Conservation (phyloP, 2,113 vertebrate species). For the Osmerus mordax region DNA sequence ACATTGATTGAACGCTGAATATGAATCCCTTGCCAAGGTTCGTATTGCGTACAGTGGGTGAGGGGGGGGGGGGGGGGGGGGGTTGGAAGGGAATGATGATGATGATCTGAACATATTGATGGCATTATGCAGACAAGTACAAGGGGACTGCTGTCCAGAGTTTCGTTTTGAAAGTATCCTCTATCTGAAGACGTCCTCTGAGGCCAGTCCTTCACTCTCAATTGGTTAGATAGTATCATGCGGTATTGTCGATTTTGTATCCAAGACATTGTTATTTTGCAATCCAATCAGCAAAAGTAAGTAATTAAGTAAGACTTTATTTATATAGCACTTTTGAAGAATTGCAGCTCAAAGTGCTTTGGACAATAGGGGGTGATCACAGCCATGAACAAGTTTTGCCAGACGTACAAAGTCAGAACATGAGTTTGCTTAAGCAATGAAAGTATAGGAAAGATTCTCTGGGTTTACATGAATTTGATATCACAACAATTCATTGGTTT, state of each 20-base stretch:
- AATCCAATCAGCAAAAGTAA: too few species aligned
- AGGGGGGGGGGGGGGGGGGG: neutral
- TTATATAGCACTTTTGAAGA: too few species aligned
- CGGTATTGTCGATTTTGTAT: neutral
- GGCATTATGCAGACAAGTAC: conserved; percentile 18
- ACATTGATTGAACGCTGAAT: conserved; percentile 39
- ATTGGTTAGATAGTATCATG: neutral
- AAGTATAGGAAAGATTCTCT: too few species aligned
- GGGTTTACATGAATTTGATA: too few species aligned
- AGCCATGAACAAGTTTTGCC: too few species aligned
- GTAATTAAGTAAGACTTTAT: too few species aligned
- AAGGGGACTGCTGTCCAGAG: conserved; percentile 16
- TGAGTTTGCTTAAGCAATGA: too few species aligned
- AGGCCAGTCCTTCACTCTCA: neutral
- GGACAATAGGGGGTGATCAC: too few species aligned
- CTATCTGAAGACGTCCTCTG: neutral
- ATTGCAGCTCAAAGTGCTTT: too few species aligned
- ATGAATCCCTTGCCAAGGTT: conserved; percentile 13
- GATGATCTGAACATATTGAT: conserved; percentile 18
- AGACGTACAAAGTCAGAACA: too few species aligned
- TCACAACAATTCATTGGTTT: too few species aligned
- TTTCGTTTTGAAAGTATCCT: neutral
- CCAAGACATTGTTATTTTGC: neutral
- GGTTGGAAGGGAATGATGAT: neutral
- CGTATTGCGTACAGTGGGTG: conserved; percentile 22